A percentile compares a stretch with the other conserved stretches of the same genome.
phyloP scores from a whole-genome alignment of 1,140 invertebrate species.

The Bombus soroeensis region DNA sequence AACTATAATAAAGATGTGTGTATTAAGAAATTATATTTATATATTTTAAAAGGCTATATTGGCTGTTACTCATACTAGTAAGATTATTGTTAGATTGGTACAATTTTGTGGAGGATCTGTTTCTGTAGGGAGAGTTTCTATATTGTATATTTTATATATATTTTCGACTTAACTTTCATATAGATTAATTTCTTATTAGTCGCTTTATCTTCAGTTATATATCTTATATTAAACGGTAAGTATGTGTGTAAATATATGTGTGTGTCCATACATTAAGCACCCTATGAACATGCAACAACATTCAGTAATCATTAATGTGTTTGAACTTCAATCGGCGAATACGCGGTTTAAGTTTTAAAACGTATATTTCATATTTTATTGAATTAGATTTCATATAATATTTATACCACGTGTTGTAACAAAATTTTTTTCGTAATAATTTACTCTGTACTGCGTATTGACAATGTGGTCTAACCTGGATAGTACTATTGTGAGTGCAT shows the following conservation, averaged over 20 bases:
- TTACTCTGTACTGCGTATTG: neutral
- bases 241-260: no score
- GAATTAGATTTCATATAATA: neutral
- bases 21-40: neutral
- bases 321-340: neutral
- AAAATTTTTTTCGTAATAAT: neutral
- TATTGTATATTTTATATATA: neutral
- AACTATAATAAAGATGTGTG: neutral
- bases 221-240: neutral
- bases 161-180: neutral
- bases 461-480: constrained; percentile 5
- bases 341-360: neutral
- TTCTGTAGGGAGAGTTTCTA: neutral
- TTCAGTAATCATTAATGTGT: no score
- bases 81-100: neutral
- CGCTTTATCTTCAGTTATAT: neutral
- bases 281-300: no score
- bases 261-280: no score
- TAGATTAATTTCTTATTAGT: neutral
- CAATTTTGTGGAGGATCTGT: neutral
- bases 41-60: neutral
- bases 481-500: neutral
- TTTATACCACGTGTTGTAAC: neutral
- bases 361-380: neutral
- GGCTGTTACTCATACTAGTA: neutral